Evolutionary conservation across 1,140 invertebrate genomes (phyloP).

Genomic region (Pollicipes pollicipes): DNA sequence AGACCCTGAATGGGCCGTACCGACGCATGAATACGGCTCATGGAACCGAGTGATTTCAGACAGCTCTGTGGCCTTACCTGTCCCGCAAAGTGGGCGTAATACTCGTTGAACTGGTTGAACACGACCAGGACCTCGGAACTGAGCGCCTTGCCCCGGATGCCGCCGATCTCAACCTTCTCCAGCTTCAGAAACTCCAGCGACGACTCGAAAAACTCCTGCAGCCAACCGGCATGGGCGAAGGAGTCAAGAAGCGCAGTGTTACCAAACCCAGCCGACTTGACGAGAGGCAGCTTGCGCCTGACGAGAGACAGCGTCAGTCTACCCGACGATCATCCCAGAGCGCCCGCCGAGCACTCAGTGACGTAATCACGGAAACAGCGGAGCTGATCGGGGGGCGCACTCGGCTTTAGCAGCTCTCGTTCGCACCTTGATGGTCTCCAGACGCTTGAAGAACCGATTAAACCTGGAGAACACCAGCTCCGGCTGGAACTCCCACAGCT

Average conservation of each 20-base stretch:
- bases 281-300: too few relatives aligned
- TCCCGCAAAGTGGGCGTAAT: conserved; percentile 63
- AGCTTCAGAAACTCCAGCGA: conserved; percentile 84
- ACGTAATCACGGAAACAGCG: too few relatives aligned
- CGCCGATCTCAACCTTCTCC: conserved; percentile 87
- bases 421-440: conserved; percentile 56
- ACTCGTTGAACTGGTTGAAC: conserved; percentile 62
- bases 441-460: conserved; percentile 60
- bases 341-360: too few relatives aligned
- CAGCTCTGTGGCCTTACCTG: too few relatives aligned
- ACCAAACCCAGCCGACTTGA: neutral
- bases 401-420: too few relatives aligned
- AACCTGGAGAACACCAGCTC: conserved; percentile 62
- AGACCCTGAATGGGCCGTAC: too few relatives aligned
- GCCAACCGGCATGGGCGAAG: conserved; percentile 14
- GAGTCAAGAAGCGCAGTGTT: neutral
- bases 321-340: too few relatives aligned
- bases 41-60: too few relatives aligned
- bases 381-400: too few relatives aligned
- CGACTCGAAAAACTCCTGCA: conserved; percentile 72
- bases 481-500: conserved; percentile 74
- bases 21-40: too few relatives aligned
- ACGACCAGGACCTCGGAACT: conserved; percentile 43
- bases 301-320: too few relatives aligned
- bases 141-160: conserved; percentile 64